Evolutionary conservation across 2,888 invertebrate genomes (phyloP), one percentile per base, ranked within the genome.

Genomic region (Nycteola revayana): DNA sequence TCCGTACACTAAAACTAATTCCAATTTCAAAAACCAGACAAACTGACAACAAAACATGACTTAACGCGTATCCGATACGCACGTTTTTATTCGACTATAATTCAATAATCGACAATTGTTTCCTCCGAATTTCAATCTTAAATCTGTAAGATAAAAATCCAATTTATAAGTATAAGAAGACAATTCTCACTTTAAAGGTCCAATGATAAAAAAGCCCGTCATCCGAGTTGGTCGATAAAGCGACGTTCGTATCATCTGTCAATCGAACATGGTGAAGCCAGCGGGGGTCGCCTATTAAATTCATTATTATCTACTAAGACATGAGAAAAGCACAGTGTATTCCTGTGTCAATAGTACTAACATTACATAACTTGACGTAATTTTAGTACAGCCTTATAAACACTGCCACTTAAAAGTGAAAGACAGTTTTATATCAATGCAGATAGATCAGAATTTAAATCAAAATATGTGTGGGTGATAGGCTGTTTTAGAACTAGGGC

Each of bases 151-250:
- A 79, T 79, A 79, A 79, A 71, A 79, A 79, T 78, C 78, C 79
- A 78, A 79, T 77, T 49, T 75, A 69, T 69, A 61, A 21, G n/a
- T 59, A 60, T 55, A 60, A 61, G 70, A 76, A 81, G 78, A 82
- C 79, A 81, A 82, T 82, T 82, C 79, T 78, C 77, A 77, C 78
- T 78, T 72, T 65, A 68, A 72, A 65, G 72, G 73, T 75, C 66
- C 64, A 62, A 49, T 60, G 49, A 49, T 61, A 68, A 73, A 75
- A 75, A 78, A 74, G 65, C 65, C 60, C 61, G 63, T 63, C 61
- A 60, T 68, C 66, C 51, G 41, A 46, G 47, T 59, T 58, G 48
- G 59, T 64, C 72, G 70, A 75, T 69, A 71, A 67, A 66, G 51
- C 49, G 35, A 44, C 56, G 63, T 52, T 61, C 67, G 65, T 85